Evolutionary conservation across 2,797 vertebrate species (phyloP).

Genomic region (Brotula barbata): DNA sequence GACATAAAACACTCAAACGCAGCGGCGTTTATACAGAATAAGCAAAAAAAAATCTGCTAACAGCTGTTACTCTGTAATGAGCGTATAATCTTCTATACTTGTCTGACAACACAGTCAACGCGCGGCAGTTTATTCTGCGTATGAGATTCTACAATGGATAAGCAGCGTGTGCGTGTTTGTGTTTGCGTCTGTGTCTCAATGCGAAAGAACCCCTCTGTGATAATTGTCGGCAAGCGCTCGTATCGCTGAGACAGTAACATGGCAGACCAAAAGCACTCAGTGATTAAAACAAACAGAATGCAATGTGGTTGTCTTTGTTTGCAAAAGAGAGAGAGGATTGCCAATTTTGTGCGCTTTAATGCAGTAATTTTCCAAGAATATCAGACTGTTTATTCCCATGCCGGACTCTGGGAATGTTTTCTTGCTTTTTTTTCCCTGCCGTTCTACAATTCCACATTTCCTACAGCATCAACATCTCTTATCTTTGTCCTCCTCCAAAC

Average conservation of each 20-base stretch:
- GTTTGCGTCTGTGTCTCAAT: conserved; percentile 29
- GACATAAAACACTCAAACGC: conserved; percentile 18
- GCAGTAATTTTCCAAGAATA: conserved; percentile 9
- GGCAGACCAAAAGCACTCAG: conserved; percentile 4
- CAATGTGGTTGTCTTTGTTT: conserved; percentile 5
- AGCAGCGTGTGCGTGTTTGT: conserved; percentile 13
- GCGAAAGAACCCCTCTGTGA: conserved; percentile 42
- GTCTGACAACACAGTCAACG: conserved; percentile 14
- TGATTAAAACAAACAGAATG: conserved; percentile 37
- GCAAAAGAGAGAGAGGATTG: conserved; percentile 2
- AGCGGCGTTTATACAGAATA: conserved; percentile 18
- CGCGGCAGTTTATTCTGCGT: conserved; percentile 8
- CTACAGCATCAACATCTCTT: conserved; percentile 14
- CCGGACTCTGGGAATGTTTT: conserved; percentile 10
- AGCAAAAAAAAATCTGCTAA: too few relatives aligned
- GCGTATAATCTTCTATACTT: conserved; percentile 14
- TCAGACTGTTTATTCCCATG: conserved; percentile 4
- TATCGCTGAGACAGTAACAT: conserved; percentile 14
- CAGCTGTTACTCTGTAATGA: conserved; percentile 31
- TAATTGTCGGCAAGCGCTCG: conserved; percentile 26
- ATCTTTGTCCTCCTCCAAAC: background rate
- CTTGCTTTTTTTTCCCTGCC: background rate
- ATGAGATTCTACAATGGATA: conserved; percentile 20
- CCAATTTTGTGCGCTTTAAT: conserved; percentile 19
- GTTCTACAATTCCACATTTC: conserved; percentile 15